These are phyloP conservation scores for Muricea muricata DNA, from an alignment of 92 coral and sea anemone species.

Conservation along the genomic window DNA sequence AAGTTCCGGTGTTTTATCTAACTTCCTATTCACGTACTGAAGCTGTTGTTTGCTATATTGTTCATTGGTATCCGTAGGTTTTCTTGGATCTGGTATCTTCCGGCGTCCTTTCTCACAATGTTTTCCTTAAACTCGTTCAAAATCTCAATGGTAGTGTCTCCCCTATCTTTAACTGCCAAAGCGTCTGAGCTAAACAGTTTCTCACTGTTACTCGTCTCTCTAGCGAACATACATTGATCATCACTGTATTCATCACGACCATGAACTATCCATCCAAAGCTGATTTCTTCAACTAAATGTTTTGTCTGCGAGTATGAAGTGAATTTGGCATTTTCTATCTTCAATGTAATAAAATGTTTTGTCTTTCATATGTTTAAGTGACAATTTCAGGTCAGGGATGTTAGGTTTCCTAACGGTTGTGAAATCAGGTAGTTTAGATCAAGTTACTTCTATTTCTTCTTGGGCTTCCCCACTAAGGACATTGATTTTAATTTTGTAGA, in stretches of 20 bases:
- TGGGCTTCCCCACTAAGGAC: no score
- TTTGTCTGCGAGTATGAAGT: background rate
- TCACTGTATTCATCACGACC: background rate
- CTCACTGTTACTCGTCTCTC: background rate
- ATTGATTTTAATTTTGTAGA: background rate
- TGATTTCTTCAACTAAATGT: background rate
- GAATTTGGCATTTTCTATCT: background rate
- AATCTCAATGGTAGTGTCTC: no score
- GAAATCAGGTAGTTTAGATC: background rate
- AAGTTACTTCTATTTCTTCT: background rate
- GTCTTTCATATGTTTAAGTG: no score
- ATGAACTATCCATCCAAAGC: conserved; percentile 18
- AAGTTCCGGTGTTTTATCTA: background rate
- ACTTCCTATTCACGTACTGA: conserved; percentile 43
- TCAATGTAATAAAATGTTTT: no score
- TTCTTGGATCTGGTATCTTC: no score
- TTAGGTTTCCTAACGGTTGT: background rate
- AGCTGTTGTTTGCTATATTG: conserved; percentile 41
- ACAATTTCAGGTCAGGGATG: background rate
- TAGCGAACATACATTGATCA: background rate
- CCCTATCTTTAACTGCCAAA: background rate
- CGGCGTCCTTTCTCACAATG: no score
- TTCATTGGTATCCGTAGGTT: no score
- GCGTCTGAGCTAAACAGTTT: background rate
- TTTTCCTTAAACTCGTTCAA: background rate